Evolutionary conservation across 2,888 invertebrate genomes (phyloP), one percentile per base, ranked within the genome.

Genomic region (Drosophila ustulata): DNA sequence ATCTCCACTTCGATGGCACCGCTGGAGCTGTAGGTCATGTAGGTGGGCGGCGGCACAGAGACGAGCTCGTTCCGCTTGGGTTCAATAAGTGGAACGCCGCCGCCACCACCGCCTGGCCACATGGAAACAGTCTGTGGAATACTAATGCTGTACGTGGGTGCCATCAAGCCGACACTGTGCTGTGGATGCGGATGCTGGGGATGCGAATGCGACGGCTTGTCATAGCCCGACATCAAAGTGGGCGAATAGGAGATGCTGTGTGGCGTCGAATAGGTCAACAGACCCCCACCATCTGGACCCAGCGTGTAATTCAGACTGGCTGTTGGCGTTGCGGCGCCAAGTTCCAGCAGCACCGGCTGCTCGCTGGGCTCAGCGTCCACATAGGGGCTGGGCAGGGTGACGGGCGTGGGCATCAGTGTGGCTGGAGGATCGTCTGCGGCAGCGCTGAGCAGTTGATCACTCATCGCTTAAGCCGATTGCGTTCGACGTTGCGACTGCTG

Each of bases 91-190:
- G 55, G 11, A 3, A 4, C 37, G n/a, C 37, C 37, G 37, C n/a
- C 9, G 11, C 34, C 11, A 3, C 64, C 71, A 5, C 69, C 58
- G 1, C 74, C 70, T 18, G 82, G 78, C 91, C 91, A 91, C 67
- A 89, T 82, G 58, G 89, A 89, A 13, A 92, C 91, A 0, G 90
- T 82, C 66, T 92, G 91, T 4, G 91, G 91, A 55, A 91, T 89
- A 47, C 82, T 85, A 45, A 86, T 61, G 66, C 80, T 74, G 53
- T 76, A 78, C 23, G 72, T 13, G 13, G 74, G 37, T 6, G 49
- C 13, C 9, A 79, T 53, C 51, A 74, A 9, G 18, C 18, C 18
- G 18, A 18, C 18, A 18, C 18, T 18, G 37, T 58, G 63, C 9
- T 41, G 39, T 2, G 39, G 39, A 41, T 41, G 39, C 5, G 39